These are phyloP conservation scores for Enteromius treurensis DNA, from an alignment of 2,797 vertebrate species.

Conservation along the genomic window DNA sequence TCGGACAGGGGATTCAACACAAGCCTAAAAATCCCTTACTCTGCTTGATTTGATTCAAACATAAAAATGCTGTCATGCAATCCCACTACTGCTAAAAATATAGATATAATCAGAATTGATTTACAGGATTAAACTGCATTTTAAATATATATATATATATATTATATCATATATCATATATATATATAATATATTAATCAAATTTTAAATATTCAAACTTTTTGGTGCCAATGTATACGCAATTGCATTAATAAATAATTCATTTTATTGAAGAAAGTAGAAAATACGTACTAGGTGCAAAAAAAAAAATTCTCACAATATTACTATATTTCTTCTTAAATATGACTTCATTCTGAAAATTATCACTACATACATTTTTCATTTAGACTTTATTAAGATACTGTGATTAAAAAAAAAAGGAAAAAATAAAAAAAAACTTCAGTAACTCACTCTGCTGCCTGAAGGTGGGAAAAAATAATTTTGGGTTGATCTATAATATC, in stretches of 20 bases:
- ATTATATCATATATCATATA: no score
- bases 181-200: no score
- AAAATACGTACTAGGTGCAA: neutral
- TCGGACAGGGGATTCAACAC: constrained; percentile 1
- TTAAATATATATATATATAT: neutral
- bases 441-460: neutral
- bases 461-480: constrained; percentile 16
- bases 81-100: neutral
- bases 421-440: no score
- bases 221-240: no score
- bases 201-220: no score
- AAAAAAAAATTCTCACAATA: no score
- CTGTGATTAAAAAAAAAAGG: neutral
- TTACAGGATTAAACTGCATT: neutral
- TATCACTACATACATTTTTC: neutral
- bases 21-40: constrained; percentile 23
- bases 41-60: constrained; percentile 25
- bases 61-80: neutral
- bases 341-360: neutral
- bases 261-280: neutral
- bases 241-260: no score
- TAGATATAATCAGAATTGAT: neutral
- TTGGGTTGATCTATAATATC: constrained; percentile 21
- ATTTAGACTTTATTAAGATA: neutral
- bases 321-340: neutral